Evolutionary conservation across 2,113 vertebrate genomes (phyloP).

Genomic region (Rallus limicola): DNA sequence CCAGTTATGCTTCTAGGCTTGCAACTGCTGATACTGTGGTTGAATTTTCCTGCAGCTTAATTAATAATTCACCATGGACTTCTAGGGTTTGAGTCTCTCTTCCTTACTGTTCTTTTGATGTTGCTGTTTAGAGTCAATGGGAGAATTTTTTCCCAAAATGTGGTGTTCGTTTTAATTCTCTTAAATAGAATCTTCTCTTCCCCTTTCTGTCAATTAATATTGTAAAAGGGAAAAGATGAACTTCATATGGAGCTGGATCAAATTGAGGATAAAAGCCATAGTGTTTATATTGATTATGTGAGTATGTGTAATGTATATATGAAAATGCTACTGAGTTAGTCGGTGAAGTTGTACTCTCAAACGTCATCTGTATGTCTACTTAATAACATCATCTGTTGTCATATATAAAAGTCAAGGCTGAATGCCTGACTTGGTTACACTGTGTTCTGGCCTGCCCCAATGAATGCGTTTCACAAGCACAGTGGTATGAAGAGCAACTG

Average conservation of each 20-base stretch:
- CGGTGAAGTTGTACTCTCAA: background rate
- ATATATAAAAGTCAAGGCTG: background rate
- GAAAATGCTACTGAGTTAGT: background rate
- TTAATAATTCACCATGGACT: background rate
- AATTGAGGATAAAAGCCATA: background rate
- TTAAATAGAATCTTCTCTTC: accelerated
- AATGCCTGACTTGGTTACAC: background rate
- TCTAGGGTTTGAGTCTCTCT: background rate
- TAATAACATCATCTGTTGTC: background rate
- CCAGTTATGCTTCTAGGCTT: background rate
- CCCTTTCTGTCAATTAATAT: background rate
- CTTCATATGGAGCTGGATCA: background rate
- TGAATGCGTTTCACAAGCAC: background rate
- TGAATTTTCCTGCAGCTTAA: background rate
- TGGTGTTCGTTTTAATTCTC: background rate
- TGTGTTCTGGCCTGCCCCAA: background rate
- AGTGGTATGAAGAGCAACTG: background rate
- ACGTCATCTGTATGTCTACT: background rate
- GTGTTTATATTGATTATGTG: background rate
- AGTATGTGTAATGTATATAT: background rate
- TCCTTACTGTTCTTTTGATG: background rate
- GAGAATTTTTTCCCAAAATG: background rate
- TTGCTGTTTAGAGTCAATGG: background rate
- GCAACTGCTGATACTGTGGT: background rate
- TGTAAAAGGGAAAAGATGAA: background rate